Evolutionary conservation across 2,888 invertebrate genomes (phyloP).

Genomic region (Galerucella pusilla): DNA sequence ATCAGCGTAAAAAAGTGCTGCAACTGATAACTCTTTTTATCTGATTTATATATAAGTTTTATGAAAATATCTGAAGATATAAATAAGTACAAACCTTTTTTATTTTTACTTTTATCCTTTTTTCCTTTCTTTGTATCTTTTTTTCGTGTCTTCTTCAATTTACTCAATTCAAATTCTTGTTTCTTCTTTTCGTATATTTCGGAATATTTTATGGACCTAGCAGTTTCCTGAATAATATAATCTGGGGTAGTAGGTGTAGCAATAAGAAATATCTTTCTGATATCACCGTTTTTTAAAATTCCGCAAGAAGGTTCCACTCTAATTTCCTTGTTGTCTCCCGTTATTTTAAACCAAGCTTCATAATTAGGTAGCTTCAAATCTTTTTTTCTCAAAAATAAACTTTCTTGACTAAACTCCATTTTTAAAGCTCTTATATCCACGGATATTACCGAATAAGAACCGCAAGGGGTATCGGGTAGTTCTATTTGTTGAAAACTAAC

Average conservation of each 20-base stretch:
- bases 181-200: conserved; percentile 47
- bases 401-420: conserved; percentile 32
- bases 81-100: not conserved
- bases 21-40: too few relatives aligned
- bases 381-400: conserved; percentile 35
- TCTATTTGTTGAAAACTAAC: conserved; percentile 48
- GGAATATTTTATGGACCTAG: conserved; percentile 46
- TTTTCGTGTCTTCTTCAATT: conserved; percentile 19
- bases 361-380: conserved; percentile 31
- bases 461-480: conserved; percentile 50
- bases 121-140: conserved; percentile 23
- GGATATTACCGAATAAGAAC: conserved; percentile 47
- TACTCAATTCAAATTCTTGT: conserved; percentile 37
- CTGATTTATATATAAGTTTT: too few relatives aligned
- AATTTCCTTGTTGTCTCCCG: conserved; percentile 44
- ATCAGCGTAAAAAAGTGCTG: too few relatives aligned
- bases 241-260: conserved; percentile 45
- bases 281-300: conserved; percentile 46
- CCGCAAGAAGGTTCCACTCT: conserved; percentile 51
- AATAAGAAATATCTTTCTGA: conserved; percentile 45
- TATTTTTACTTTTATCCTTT: conserved; percentile 15
- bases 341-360: conserved; percentile 46
- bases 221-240: conserved; percentile 44
- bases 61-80: too few relatives aligned
- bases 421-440: conserved; percentile 41